Evolutionary conservation across 2,113 vertebrate species (phyloP).

Genomic region (Crotophaga sulcirostris): DNA sequence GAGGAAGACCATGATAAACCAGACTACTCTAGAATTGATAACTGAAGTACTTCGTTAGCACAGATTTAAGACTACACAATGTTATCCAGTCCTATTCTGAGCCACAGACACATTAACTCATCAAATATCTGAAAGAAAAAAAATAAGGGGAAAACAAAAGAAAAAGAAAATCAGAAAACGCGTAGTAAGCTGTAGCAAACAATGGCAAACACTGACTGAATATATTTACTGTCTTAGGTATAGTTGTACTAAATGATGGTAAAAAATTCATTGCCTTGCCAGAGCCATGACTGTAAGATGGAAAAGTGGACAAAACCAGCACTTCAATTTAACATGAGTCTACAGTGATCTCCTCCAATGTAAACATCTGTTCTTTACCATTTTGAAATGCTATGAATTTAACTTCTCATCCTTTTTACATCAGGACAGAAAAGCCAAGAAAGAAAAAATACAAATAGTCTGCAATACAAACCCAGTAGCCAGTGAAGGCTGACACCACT

Average conservation of each 20-base stretch:
- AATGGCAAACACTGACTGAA: background rate
- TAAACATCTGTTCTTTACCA: background rate
- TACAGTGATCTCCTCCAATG: background rate
- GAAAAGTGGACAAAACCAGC: background rate
- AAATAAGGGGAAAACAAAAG: too few species aligned
- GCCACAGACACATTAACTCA: background rate
- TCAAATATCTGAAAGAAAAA: background rate
- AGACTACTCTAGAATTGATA: background rate
- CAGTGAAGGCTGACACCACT: background rate
- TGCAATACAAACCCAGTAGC: background rate
- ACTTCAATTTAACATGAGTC: background rate
- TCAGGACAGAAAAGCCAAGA: background rate
- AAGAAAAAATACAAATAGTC: background rate
- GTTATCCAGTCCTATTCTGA: background rate
- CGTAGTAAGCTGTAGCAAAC: background rate
- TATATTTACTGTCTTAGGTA: background rate
- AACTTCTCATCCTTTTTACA: background rate
- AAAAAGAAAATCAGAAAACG: background rate
- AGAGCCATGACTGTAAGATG: background rate
- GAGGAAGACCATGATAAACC: background rate
- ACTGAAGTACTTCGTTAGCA: background rate
- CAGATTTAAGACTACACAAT: background rate
- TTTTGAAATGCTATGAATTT: background rate
- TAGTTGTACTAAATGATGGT: background rate
- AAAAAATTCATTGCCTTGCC: background rate